Evolutionary conservation across 2,888 invertebrate genomes (phyloP).

Genomic region (Synergus japonicus): DNA sequence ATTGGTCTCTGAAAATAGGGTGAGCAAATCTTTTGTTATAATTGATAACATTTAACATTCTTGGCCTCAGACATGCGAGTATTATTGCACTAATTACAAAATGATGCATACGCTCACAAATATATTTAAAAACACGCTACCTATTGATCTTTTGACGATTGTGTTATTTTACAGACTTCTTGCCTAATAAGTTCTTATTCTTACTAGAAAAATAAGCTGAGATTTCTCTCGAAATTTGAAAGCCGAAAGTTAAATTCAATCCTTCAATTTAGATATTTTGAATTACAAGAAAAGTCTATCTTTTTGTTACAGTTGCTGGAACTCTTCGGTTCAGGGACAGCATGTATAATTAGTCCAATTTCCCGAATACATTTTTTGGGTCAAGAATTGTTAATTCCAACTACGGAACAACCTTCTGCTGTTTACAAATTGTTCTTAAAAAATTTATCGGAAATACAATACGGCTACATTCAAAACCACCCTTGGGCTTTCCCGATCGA

Average conservation of each 20-base stretch:
- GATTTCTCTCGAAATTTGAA: not conserved
- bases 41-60: not conserved
- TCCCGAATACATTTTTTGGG: constrained; percentile 90
- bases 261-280: not conserved
- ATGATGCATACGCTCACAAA: not conserved
- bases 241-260: not conserved
- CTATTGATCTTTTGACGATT: not conserved
- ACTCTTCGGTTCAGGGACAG: constrained; percentile 99
- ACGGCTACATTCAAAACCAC: constrained; percentile 87
- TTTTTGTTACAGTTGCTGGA: constrained; percentile 88
- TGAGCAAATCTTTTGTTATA: constrained; percentile 77
- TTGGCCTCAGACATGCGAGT: constrained; percentile 25
- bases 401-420: constrained; percentile 85
- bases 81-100: constrained; percentile 1
- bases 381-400: constrained; percentile 84
- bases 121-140: not conserved
- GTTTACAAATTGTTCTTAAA: constrained; percentile 87
- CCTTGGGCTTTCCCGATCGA: constrained; percentile 87
- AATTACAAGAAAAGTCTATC: constrained; percentile 17
- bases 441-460: constrained; percentile 92
- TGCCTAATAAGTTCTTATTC: not conserved
- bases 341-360: constrained; percentile 95
- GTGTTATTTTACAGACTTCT: not conserved
- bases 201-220: not conserved
- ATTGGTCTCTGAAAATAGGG: constrained; percentile 88